These are phyloP conservation scores for Trichopoda pennipes DNA, from an alignment of 2,888 invertebrate species.

Conservation along the genomic window DNA sequence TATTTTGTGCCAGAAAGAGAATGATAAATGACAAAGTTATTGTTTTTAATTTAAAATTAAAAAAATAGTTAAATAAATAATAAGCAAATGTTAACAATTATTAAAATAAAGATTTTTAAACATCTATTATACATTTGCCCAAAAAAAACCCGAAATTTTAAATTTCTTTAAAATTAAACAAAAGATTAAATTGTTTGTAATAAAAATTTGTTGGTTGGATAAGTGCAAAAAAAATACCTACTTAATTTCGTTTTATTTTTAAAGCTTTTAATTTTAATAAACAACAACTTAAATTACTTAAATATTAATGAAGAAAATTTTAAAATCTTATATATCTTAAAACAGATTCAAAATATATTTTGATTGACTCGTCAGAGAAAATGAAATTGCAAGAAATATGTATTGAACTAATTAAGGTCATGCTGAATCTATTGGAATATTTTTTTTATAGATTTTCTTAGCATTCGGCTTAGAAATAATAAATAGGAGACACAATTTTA, in stretches of 20 bases:
- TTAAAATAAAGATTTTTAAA: not conserved
- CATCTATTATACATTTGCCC: not conserved
- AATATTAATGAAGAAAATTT: not conserved
- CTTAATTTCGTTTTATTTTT: no score
- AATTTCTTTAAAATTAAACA: no score
- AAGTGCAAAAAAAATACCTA: no score
- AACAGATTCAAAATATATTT: conserved; percentile 17
- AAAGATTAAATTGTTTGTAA: no score
- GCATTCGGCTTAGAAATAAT: not conserved
- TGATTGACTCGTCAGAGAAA: conserved; percentile 45
- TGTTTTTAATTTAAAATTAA: no score
- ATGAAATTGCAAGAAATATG: conserved; percentile 13
- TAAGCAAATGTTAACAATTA: not conserved
- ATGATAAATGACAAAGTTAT: no score
- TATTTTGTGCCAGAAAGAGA: no score
- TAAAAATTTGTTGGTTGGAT: no score
- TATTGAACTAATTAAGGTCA: conserved; percentile 44
- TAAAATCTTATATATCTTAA: not conserved
- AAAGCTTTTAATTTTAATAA: not conserved
- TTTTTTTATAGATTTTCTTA: not conserved
- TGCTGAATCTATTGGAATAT: not conserved
- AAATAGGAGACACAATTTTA: not conserved
- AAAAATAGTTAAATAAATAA: not conserved
- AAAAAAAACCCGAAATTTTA: no score
- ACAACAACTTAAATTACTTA: not conserved